A percentile compares a stretch with the other conserved stretches of the same genome.
phyloP scores from a whole-genome alignment of 2,888 invertebrate genomes.

The Odontomyia ornata region DNA sequence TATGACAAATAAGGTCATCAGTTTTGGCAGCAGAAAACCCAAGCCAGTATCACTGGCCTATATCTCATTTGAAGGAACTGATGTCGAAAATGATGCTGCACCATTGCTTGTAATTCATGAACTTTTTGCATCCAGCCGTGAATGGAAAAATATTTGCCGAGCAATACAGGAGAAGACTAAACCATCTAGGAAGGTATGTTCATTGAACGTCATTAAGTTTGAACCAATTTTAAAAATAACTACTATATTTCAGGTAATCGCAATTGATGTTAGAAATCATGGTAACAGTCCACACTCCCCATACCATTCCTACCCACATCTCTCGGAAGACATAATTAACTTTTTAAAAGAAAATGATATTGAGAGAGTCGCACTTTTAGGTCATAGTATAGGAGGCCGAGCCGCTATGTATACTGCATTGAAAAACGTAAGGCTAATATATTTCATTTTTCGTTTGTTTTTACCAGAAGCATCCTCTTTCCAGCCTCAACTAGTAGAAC shows the following conservation, averaged over 20 bases:
- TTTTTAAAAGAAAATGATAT: conserved; percentile 73
- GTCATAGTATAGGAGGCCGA: conserved; percentile 96
- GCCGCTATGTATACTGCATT: conserved; percentile 87
- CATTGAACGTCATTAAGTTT: background rate
- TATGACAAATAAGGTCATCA: background rate
- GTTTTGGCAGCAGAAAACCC: background rate
- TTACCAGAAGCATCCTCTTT: background rate
- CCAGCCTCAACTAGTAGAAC: conserved; percentile 72
- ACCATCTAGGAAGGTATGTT: conserved; percentile 70
- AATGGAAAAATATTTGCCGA: conserved; percentile 87
- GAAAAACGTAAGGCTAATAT: conserved; percentile 68
- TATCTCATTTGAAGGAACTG: conserved; percentile 71
- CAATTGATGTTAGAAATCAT: conserved; percentile 93
- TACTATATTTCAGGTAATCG: conserved; percentile 68
- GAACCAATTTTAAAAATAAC: no score
- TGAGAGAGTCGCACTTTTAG: conserved; percentile 75
- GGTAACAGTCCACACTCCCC: conserved; percentile 87
- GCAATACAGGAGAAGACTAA: conserved; percentile 68
- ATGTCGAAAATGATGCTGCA: conserved; percentile 56
- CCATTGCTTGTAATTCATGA: conserved; percentile 88
- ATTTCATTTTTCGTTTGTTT: background rate
- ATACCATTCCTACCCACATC: conserved; percentile 76
- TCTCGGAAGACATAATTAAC: conserved; percentile 77
- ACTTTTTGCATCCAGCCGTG: conserved; percentile 83
- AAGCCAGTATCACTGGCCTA: conserved; percentile 72